These are phyloP conservation scores for Sialis lutaria DNA, from an alignment of 2,888 invertebrate species.

Conservation along the genomic window DNA sequence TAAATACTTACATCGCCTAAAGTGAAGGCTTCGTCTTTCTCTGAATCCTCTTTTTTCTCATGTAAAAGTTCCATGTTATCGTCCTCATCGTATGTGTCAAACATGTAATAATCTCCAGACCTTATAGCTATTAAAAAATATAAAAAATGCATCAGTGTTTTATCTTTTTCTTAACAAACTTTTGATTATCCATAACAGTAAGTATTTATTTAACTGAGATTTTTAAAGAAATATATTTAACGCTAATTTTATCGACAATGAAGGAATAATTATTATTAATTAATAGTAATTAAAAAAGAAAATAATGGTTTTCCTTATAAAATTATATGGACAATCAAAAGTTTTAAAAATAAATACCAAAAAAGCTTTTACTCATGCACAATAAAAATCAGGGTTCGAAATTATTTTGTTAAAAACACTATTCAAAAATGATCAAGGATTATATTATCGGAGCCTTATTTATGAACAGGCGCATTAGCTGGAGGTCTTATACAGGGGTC, in stretches of 20 bases:
- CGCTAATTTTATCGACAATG: too few species aligned
- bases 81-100: slow-evolving; percentile 81
- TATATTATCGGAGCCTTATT: too few species aligned
- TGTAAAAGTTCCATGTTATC: slow-evolving; percentile 42
- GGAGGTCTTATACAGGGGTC: too few species aligned
- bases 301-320: not conserved
- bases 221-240: not conserved
- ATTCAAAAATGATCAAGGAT: too few species aligned
- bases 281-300: too few species aligned
- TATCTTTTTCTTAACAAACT: not conserved
- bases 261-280: not conserved
- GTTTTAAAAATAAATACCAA: not conserved
- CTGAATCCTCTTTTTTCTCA: slow-evolving; percentile 39
- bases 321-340: not conserved
- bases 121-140: slow-evolving; percentile 59
- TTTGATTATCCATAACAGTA: not conserved
- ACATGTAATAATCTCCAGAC: slow-evolving; percentile 99
- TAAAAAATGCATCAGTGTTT: too few species aligned
- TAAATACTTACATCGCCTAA: slow-evolving; percentile 4
- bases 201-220: not conserved
- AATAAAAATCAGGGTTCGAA: too few species aligned
- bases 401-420: too few species aligned
- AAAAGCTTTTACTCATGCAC: not conserved
- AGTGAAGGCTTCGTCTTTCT: slow-evolving; percentile 25
- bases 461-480: too few species aligned